These are phyloP conservation scores for Polylopha cassiicola DNA, from an alignment of 2,888 invertebrate genomes.

Conservation along the genomic window DNA sequence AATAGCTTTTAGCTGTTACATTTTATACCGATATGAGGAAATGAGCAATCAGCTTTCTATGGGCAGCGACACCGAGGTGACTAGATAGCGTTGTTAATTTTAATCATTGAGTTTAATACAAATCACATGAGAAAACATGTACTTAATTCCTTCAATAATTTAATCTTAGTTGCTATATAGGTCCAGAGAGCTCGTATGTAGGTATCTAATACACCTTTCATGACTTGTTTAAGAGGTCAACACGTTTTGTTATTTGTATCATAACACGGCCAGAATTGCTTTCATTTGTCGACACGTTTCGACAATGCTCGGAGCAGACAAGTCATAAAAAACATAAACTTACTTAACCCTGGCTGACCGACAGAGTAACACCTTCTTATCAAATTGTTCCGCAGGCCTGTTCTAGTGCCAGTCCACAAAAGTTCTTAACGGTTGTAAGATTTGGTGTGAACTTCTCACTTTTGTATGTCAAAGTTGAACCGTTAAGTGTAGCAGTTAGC, in stretches of 20 bases:
- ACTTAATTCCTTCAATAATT: no score
- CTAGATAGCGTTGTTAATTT: constrained; percentile 10
- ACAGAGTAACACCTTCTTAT: constrained; percentile 8
- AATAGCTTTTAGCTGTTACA: constrained; percentile 14
- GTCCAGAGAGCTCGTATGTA: no score
- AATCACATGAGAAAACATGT: no score
- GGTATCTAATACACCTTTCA: no score
- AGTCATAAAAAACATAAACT: no score
- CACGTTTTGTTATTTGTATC: no score
- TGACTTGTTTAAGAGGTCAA: no score
- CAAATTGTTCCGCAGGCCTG: constrained; percentile 12
- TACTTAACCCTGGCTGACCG: neutral
- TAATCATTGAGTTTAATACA: constrained; percentile 9
- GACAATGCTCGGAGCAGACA: no score
- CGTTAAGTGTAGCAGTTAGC: constrained; percentile 53
- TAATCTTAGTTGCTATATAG: no score
- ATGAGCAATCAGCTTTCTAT: constrained; percentile 8
- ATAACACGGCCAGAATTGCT: no score
- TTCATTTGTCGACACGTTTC: no score
- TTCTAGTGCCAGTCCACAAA: constrained; percentile 8
- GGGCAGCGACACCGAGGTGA: constrained; percentile 3
- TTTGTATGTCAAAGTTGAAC: constrained; percentile 69
- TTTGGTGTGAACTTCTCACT: constrained; percentile 34
- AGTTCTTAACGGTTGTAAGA: constrained; percentile 26
- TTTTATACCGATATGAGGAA: constrained; percentile 18